These are phyloP conservation scores for rabbit (Oryctolagus cuniculus) DNA, from an alignment of 2,113 vertebrate genomes.

Conservation along the genomic window DNA sequence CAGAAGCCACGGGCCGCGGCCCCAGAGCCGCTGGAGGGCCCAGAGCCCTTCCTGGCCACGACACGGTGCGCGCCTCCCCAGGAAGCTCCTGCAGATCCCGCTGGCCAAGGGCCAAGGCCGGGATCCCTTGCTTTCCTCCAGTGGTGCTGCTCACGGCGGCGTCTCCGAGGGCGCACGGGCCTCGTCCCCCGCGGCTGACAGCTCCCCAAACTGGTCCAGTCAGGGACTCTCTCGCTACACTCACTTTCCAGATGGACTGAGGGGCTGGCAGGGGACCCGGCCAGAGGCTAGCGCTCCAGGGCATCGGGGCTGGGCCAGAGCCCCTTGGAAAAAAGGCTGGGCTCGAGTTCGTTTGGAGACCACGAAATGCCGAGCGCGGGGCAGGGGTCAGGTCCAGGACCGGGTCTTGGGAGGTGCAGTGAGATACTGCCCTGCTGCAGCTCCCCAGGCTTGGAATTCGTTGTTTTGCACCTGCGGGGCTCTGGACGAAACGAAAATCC, in stretches of 20 bases:
- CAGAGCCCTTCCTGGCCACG: slow-evolving; percentile 22
- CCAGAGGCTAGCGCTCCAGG: neutral
- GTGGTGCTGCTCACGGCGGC: neutral
- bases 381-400: slow-evolving; percentile 18
- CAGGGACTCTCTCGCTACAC: neutral
- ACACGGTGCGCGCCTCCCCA: neutral
- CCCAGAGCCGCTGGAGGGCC: neutral
- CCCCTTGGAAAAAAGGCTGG: neutral
- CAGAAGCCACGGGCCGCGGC: neutral
- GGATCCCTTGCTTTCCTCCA: neutral
- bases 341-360: slow-evolving; percentile 75
- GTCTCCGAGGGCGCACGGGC: neutral
- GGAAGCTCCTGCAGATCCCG: neutral
- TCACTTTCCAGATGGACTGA: neutral
- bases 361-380: neutral
- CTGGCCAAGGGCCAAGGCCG: too few relatives aligned
- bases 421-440: neutral
- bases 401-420: neutral
- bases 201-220: neutral
- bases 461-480: slow-evolving; percentile 9
- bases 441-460: neutral
- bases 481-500: slow-evolving; percentile 58
- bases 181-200: neutral
- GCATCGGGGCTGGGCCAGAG: neutral
- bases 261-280: neutral